Conservation (phyloP, 2,797 vertebrate species). For the Phrynocephalus vlangalii region DNA sequence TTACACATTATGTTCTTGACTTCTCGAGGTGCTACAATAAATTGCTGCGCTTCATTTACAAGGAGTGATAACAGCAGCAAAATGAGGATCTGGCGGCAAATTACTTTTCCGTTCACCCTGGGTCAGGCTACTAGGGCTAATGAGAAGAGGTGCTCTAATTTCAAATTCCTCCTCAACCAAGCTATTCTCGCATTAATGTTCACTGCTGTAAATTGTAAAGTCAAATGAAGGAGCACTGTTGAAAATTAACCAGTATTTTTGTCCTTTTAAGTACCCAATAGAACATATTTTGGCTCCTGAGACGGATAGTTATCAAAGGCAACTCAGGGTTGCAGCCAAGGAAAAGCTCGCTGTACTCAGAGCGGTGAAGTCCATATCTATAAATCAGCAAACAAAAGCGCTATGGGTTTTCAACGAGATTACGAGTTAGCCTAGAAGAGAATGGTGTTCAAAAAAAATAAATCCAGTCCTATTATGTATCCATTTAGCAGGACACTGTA, state of each 20-base stretch:
- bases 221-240: conserved; percentile 86
- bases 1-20: conserved; percentile 95
- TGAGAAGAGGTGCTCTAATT: conserved; percentile 86
- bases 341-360: conserved; percentile 23
- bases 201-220: conserved; percentile 84
- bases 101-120: conserved; percentile 83
- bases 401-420: conserved; percentile 64
- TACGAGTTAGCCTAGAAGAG: conserved; percentile 57
- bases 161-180: conserved; percentile 84
- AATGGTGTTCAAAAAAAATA: conserved; percentile 64
- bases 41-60: conserved; percentile 79
- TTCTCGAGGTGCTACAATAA: conserved; percentile 91
- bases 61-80: conserved; percentile 82
- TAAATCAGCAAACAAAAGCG: conserved; percentile 35
- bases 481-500: conserved; percentile 62
- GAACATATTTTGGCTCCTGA: conserved; percentile 81
- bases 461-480: conserved; percentile 42
- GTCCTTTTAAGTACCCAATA: conserved; percentile 80
- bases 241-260: conserved; percentile 86
- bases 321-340: no score
- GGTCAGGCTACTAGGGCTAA: conserved; percentile 85
- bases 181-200: conserved; percentile 84
- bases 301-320: conserved; percentile 76
- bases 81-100: conserved; percentile 83
- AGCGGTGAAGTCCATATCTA: conserved; percentile 14